A percentile compares a stretch with the other conserved stretches of the same genome.
Evolutionary conservation across 2,797 vertebrate species (phyloP).

Genomic region (Lithobates pipiens): DNA sequence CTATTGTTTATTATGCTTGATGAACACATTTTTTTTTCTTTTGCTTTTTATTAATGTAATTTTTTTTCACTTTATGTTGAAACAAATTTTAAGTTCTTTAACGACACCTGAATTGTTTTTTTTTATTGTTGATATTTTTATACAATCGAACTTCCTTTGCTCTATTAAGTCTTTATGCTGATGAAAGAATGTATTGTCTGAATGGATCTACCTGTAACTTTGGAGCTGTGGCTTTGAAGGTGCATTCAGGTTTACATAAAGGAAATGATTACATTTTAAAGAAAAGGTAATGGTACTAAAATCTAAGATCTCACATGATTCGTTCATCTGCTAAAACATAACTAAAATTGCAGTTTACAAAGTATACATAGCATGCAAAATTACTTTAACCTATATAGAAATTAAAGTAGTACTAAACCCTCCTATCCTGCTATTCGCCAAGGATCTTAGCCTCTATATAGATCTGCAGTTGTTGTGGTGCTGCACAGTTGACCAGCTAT

Average conservation of each 20-base stretch:
- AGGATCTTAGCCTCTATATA: too few relatives aligned
- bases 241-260: slow-evolving; percentile 80
- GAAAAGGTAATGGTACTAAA: neutral
- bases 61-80: slow-evolving; percentile 85
- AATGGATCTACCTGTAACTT: slow-evolving; percentile 78
- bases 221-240: slow-evolving; percentile 93
- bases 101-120: slow-evolving; percentile 92
- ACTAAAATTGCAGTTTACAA: too few relatives aligned
- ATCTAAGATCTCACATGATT: neutral
- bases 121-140: slow-evolving; percentile 80
- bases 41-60: slow-evolving; percentile 68
- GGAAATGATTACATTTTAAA: neutral
- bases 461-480: too few relatives aligned
- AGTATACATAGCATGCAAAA: too few relatives aligned
- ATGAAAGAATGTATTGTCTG: slow-evolving; percentile 84
- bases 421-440: too few relatives aligned
- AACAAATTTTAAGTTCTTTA: slow-evolving; percentile 88
- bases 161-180: slow-evolving; percentile 35
- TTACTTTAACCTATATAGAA: too few relatives aligned
- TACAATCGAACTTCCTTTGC: slow-evolving; percentile 74
- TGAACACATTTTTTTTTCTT: slow-evolving; percentile 72
- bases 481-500: too few relatives aligned
- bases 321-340: too few relatives aligned
- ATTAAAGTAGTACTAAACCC: too few relatives aligned
- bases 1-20: slow-evolving; percentile 61